These are phyloP conservation scores for Aurelia sp. DNA, from an alignment of 30 jellyfish, hydroid and myxozoan species.

Conservation along the genomic window DNA sequence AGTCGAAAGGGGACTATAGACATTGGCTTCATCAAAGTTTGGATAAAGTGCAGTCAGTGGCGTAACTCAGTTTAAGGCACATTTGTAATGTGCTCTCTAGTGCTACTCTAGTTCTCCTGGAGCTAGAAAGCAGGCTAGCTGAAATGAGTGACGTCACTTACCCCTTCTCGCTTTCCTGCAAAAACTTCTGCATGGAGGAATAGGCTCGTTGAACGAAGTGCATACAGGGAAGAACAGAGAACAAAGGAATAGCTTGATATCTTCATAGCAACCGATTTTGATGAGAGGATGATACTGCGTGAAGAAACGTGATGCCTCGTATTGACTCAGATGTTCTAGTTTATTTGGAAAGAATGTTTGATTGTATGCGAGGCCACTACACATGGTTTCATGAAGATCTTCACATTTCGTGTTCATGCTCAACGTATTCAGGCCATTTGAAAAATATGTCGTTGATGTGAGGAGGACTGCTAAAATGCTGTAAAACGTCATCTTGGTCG, in stretches of 20 bases:
- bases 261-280: conserved; percentile 47
- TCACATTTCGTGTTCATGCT: conserved; percentile 59
- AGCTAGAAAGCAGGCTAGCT: no score
- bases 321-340: conserved; percentile 44
- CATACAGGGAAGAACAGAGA: conserved; percentile 75
- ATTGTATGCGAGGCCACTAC: conserved; percentile 67
- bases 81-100: no score
- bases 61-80: no score
- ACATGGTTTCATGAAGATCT: conserved; percentile 16
- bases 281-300: conserved; percentile 57
- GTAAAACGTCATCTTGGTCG: not conserved
- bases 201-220: conserved; percentile 50
- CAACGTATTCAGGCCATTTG: not conserved
- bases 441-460: conserved; percentile 1
- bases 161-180: conserved; percentile 76
- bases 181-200: conserved; percentile 70
- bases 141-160: not conserved
- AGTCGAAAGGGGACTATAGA: no score
- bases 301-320: conserved; percentile 46
- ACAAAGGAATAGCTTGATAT: conserved; percentile 71
- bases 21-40: no score
- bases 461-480: not conserved
- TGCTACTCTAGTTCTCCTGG: no score
- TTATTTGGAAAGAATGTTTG: conserved; percentile 69
- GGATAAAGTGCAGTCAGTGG: no score